Conservation (phyloP, 1,140 invertebrate species). For the Drosophila insularis region DNA sequence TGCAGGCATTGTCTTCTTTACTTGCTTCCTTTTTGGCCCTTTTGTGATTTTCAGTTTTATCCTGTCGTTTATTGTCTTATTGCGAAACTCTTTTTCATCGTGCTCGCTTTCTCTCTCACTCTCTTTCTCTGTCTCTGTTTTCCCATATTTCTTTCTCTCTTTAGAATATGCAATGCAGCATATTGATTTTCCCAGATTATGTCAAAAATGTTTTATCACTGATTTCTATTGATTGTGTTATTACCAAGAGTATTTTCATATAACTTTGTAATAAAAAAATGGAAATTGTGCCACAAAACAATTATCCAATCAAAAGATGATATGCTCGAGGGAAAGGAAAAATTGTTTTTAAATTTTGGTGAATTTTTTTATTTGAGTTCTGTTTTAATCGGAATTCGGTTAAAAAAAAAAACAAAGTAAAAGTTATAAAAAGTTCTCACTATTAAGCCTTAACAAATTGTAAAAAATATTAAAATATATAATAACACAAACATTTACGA, state of each 20-base stretch:
- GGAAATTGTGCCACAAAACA: conserved; percentile 16
- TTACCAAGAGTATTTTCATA: conserved; percentile 18
- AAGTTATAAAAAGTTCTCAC: background rate
- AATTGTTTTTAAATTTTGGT: background rate
- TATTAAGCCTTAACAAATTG: background rate
- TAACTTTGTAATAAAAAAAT: conserved; percentile 1
- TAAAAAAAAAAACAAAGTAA: background rate
- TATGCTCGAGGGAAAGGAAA: background rate
- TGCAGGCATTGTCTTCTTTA: conserved; percentile 51
- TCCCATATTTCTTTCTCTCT: conserved; percentile 5
- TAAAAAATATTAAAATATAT: background rate
- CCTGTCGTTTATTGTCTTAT: conserved; percentile 35
- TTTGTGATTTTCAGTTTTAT: conserved; percentile 29
- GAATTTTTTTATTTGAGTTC: background rate
- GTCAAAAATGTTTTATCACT: conserved; percentile 41
- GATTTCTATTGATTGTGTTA: conserved; percentile 50
- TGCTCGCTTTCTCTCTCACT: conserved; percentile 1
- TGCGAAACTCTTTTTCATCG: conserved; percentile 39
- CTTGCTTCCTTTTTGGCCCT: conserved; percentile 20
- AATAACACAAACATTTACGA: too few relatives aligned
- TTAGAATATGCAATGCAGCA: conserved; percentile 54
- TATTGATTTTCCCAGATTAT: conserved; percentile 67
- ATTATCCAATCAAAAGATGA: conserved; percentile 14
- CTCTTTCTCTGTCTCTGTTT: background rate
- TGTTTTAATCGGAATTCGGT: background rate